Percentiles rank a stretch among this genome's conserved stretches.
Evolutionary conservation across 2,797 vertebrate species (phyloP).

Genomic region (Meda fulgida): DNA sequence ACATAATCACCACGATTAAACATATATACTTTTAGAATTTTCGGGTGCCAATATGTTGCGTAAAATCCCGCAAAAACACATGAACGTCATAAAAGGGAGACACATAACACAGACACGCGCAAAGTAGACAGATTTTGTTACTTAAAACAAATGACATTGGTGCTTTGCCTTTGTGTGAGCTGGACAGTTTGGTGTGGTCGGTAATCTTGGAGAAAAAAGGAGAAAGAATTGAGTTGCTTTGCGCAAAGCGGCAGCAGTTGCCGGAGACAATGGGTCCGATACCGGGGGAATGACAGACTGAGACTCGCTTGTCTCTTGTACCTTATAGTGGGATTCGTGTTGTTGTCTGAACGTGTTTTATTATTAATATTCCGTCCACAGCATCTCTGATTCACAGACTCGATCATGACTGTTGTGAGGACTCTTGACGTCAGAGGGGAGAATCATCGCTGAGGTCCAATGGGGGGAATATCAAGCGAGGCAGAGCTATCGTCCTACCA

Average conservation of each 20-base stretch:
- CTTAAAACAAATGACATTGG: not conserved
- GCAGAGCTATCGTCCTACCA: constrained; percentile 68
- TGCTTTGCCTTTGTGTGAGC: not conserved
- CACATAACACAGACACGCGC: not conserved
- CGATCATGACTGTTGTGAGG: constrained; percentile 85
- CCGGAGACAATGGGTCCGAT: constrained; percentile 16
- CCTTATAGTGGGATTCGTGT: constrained; percentile 32
- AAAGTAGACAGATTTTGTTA: not conserved
- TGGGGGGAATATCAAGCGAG: constrained; percentile 78
- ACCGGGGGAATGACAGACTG: not conserved
- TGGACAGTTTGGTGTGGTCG: not conserved
- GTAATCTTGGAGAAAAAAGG: not conserved
- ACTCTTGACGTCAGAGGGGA: constrained; percentile 90
- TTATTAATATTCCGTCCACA: constrained; percentile 58
- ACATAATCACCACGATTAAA: not conserved
- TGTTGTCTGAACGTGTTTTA: constrained; percentile 40
- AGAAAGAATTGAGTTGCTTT: not conserved
- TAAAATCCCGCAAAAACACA: not conserved
- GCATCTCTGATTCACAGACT: constrained; percentile 67
- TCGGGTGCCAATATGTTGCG: not conserved
- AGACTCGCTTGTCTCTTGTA: constrained; percentile 1
- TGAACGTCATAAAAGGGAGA: not conserved
- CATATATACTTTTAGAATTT: not conserved
- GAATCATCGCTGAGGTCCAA: constrained; percentile 85
- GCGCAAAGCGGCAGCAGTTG: constrained; percentile 28